These are phyloP conservation scores for Leptopilina boulardi DNA, from an alignment of 1,140 invertebrate species.

Conservation along the genomic window DNA sequence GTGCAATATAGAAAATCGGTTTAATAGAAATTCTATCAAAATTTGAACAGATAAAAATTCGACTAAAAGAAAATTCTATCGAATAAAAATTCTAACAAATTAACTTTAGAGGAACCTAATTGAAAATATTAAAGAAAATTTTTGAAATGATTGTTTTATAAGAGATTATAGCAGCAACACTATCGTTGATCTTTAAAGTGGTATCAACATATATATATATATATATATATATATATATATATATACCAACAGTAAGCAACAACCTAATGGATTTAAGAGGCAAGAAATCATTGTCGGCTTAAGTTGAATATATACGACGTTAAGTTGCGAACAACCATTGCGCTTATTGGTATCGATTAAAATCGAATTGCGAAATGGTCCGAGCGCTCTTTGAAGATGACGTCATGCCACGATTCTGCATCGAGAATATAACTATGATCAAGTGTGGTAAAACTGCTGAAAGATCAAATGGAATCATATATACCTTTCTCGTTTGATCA, in stretches of 20 bases:
- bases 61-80: no score
- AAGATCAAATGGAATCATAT: not conserved
- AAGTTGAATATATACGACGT: constrained; percentile 27
- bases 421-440: constrained; percentile 34
- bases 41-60: no score
- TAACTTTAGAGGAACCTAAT: not conserved
- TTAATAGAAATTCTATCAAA: no score
- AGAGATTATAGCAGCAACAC: not conserved
- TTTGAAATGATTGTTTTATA: constrained; percentile 1
- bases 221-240: not conserved
- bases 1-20: no score
- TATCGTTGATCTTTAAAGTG: constrained; percentile 1
- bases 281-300: constrained; percentile 30
- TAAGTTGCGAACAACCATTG: constrained; percentile 28
- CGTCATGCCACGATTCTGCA: constrained; percentile 50
- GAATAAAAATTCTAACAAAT: no score
- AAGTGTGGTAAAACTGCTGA: constrained; percentile 25
- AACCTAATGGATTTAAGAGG: constrained; percentile 23
- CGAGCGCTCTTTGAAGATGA: constrained; percentile 50
- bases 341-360: constrained; percentile 62
- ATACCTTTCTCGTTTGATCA: not conserved
- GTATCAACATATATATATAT: not conserved
- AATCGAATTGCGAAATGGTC: constrained; percentile 61
- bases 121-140: constrained; percentile 4
- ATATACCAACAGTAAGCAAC: constrained; percentile 1